Evolutionary conservation across 2,797 vertebrate species (phyloP).

Genomic region (Hippoglossus hippoglossus): DNA sequence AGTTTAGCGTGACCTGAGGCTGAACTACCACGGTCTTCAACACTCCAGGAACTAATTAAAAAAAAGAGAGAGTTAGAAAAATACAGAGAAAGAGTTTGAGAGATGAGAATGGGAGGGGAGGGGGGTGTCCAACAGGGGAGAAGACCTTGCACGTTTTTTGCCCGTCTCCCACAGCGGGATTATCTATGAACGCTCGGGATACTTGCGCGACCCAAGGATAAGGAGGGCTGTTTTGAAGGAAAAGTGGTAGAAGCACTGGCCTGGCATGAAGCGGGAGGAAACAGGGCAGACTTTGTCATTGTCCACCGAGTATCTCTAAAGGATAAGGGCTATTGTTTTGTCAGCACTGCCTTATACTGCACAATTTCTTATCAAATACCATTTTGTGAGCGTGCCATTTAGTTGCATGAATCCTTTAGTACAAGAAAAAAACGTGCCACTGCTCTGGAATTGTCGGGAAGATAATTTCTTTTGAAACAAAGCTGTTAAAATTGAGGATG

Average conservation of each 20-base stretch:
- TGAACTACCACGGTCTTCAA: conserved; percentile 42
- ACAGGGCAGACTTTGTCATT: conserved; percentile 11
- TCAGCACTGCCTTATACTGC: not conserved
- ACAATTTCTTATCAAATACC: conserved; percentile 3
- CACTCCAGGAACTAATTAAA: conserved; percentile 55
- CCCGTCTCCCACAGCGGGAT: conserved; percentile 2
- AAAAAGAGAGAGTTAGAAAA: conserved; percentile 12
- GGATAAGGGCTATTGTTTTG: conserved; percentile 28
- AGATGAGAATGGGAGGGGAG: not conserved
- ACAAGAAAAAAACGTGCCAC: conserved; percentile 23
- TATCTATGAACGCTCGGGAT: not conserved
- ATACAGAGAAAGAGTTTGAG: not conserved
- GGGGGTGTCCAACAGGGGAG: not conserved
- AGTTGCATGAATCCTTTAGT: not conserved
- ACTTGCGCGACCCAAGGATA: not conserved
- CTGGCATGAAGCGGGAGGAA: conserved; percentile 2
- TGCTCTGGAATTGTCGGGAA: conserved; percentile 18
- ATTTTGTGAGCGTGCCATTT: conserved; percentile 27
- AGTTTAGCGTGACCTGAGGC: conserved; percentile 49
- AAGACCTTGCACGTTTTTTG: not conserved
- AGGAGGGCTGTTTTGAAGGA: not conserved
- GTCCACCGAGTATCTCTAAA: not conserved
- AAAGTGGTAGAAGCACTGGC: not conserved
- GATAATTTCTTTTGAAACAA: conserved; percentile 38
- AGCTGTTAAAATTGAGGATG: conserved; percentile 43